A percentile compares a stretch with the other conserved stretches of the same genome.
phyloP scores from a whole-genome alignment of 2,888 invertebrate species.

The Sminthurinus aureus region DNA sequence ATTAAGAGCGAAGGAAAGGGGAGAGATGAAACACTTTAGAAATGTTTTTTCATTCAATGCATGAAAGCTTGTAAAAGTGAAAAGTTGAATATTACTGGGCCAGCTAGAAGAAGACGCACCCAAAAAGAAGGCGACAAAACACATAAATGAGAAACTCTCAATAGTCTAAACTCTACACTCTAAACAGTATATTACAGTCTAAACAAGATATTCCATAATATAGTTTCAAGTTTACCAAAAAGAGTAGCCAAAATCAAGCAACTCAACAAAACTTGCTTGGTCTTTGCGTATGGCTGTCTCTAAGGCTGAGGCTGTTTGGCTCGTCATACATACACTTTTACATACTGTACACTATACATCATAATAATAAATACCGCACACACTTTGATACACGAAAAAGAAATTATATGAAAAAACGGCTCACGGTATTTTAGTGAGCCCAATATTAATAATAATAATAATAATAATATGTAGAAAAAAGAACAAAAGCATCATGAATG shows the following conservation, averaged over 20 bases:
- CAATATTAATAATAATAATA: background rate
- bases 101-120: background rate
- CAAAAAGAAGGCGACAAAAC: background rate
- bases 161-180: too few species aligned
- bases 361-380: background rate
- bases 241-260: background rate
- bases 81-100: background rate
- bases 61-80: background rate
- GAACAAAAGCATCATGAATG: background rate
- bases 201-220: background rate
- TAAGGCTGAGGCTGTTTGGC: too few species aligned
- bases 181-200: too few species aligned
- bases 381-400: background rate
- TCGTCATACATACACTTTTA: too few species aligned
- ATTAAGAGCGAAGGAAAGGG: background rate
- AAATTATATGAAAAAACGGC: background rate
- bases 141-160: background rate
- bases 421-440: background rate
- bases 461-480: background rate
- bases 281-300: background rate
- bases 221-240: background rate
- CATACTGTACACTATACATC: too few species aligned
- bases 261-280: background rate
- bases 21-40: background rate
- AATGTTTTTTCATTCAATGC: background rate